Evolutionary conservation across 2,888 invertebrate species (phyloP), one percentile per base, ranked within the genome.

Genomic region (Cheilosia pagana): DNA sequence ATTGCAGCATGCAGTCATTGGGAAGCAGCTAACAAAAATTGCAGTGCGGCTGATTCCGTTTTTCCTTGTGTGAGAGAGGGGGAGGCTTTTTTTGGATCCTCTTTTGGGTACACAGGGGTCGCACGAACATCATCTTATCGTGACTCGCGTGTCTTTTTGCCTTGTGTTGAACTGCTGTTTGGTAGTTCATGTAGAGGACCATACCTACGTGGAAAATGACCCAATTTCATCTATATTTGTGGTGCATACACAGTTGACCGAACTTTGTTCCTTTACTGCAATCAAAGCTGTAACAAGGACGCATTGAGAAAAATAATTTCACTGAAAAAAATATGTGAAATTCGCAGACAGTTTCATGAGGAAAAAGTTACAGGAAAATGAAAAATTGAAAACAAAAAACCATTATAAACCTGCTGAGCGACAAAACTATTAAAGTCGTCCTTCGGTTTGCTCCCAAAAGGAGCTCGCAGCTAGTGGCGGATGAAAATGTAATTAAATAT

Each of bases 401-500:
- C 43, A 72, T 19, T 45, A 43, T 19, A 45, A 71, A 45, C 68
- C 43, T 65, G 8, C 48, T 50, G 50, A 8, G 28, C n/a, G 62
- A 71, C 43, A 35, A 57, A 77, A 72, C 67, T 72, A 59, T 72
- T 78, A 65, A 63, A 77, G 77, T 53, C 62, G 68, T 77, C 53
- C 53, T 62, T 71, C 59, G 52, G 55, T 67, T 62, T 55, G 67
- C 41, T 57, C 48, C 55, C 55, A 48, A 68, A 25, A 77, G 41
- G 50, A 72, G 62, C 55, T 77, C 50, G 35, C 77, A 77, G 71
- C 77, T 82, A 72, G 72, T 82, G 77, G 57, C 68, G 31, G 74
- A 83, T 83, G 65, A 79, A 78, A 83, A 75, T 83, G 83, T 79
- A 83, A 83, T 83, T 83, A 83, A 83, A 59, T 78, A 45, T 62